These are phyloP conservation scores for Hedya salicella DNA, from an alignment of 2,888 invertebrate genomes.

Conservation along the genomic window DNA sequence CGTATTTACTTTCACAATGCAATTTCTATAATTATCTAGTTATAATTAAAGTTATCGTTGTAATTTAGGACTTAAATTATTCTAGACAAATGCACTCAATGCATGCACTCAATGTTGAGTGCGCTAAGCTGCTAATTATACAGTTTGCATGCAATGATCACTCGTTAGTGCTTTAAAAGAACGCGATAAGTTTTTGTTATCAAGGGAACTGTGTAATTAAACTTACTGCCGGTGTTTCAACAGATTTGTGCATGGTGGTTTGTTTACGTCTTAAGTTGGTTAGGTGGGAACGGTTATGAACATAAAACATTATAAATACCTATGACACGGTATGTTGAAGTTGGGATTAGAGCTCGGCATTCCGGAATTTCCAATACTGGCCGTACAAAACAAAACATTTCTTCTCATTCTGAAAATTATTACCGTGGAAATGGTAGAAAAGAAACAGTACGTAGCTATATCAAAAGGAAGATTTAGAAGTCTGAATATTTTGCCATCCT, in stretches of 20 bases:
- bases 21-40: constrained; percentile 31
- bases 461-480: too few relatives aligned
- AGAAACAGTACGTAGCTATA: too few relatives aligned
- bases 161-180: constrained; percentile 28
- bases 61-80: constrained; percentile 39
- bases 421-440: too few relatives aligned
- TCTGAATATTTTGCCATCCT: too few relatives aligned
- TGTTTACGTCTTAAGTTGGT: neutral
- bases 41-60: constrained; percentile 33
- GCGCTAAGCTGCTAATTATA: constrained; percentile 34
- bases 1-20: constrained; percentile 26
- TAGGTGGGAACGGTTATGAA: neutral
- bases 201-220: constrained; percentile 35
- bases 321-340: too few relatives aligned
- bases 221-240: constrained; percentile 20
- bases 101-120: constrained; percentile 34
- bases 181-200: constrained; percentile 26
- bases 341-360: too few relatives aligned
- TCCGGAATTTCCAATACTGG: too few relatives aligned
- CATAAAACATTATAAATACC: too few relatives aligned
- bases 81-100: constrained; percentile 38
- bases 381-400: too few relatives aligned
- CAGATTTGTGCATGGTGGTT: constrained; percentile 1
- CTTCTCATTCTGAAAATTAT: too few relatives aligned
- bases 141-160: constrained; percentile 38